Evolutionary conservation across 2,797 vertebrate species (phyloP).

Genomic region (Acipenser transmontanus): DNA sequence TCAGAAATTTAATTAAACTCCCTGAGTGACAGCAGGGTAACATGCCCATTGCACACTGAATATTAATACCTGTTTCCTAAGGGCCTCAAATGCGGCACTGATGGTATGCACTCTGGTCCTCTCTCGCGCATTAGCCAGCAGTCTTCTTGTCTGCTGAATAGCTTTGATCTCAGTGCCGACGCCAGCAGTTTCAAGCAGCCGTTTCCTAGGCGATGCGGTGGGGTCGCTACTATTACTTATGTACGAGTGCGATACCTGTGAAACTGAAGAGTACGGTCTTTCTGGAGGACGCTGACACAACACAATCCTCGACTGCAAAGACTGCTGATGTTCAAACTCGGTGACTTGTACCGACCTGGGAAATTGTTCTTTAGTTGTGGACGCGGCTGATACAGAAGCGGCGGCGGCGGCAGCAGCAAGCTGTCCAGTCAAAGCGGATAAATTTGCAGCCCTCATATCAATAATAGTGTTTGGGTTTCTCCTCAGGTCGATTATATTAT

Average conservation of each 20-base stretch:
- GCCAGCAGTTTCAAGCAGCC: constrained; percentile 44
- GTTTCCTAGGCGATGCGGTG: constrained; percentile 66
- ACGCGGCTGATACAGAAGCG: constrained; percentile 4
- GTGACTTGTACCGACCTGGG: constrained; percentile 21
- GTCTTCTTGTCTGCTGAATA: constrained; percentile 85
- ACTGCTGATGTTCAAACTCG: constrained; percentile 24
- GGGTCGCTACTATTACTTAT: constrained; percentile 33
- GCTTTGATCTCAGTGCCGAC: constrained; percentile 81
- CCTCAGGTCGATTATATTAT: constrained; percentile 8
- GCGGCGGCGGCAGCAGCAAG: neutral
- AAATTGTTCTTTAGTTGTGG: constrained; percentile 14
- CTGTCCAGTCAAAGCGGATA: constrained; percentile 14
- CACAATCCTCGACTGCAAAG: constrained; percentile 32
- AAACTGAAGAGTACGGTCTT: constrained; percentile 42
- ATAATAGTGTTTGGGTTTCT: constrained; percentile 24
- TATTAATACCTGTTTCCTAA: constrained; percentile 81
- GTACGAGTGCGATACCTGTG: constrained; percentile 37
- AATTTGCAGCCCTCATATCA: constrained; percentile 33
- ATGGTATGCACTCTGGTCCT: constrained; percentile 93
- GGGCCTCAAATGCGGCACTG: constrained; percentile 90
- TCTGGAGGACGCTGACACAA: constrained; percentile 44
- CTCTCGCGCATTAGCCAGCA: constrained; percentile 88
- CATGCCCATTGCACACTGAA: no score
- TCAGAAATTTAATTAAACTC: no score
- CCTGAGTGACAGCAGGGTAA: no score